Conservation (phyloP, 2,888 invertebrate genomes). For the Lasius platythorax region DNA sequence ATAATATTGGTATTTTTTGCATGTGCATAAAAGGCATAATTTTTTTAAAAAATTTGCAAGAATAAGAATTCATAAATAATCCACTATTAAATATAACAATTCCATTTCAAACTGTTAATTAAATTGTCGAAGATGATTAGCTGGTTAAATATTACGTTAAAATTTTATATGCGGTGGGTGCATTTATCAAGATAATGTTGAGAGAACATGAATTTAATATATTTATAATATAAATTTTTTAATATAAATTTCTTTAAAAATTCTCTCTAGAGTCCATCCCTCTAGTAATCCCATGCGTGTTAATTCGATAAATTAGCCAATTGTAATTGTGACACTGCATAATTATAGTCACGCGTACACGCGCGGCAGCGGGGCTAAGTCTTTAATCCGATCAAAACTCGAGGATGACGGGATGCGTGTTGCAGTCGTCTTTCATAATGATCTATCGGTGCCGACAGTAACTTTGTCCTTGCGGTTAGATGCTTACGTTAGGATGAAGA, state of each 20-base stretch:
- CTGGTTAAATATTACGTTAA: not conserved
- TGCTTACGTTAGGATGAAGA: conserved; percentile 44
- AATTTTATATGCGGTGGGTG: not conserved
- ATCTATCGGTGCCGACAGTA: conserved; percentile 33
- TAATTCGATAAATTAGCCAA: conserved; percentile 15
- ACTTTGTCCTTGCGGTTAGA: conserved; percentile 48
- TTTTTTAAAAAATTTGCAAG: no score
- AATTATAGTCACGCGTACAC: conserved; percentile 25
- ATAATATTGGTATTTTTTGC: no score
- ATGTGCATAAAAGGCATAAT: no score
- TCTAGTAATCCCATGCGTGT: not conserved
- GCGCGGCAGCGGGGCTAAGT: not conserved
- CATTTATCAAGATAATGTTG: not conserved
- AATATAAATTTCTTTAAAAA: not conserved
- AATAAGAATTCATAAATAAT: no score
- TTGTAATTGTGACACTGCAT: conserved; percentile 3
- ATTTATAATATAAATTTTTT: not conserved
- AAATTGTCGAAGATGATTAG: not conserved
- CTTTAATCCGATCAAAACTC: conserved; percentile 41
- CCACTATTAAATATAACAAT: no score
- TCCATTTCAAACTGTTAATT: no score
- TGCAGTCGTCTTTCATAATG: conserved; percentile 42
- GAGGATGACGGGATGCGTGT: conserved; percentile 28
- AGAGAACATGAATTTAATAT: not conserved
- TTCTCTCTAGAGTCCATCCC: no score